Conservation (phyloP, 2,113 vertebrate genomes). For the Archocentrus centrarchus region DNA sequence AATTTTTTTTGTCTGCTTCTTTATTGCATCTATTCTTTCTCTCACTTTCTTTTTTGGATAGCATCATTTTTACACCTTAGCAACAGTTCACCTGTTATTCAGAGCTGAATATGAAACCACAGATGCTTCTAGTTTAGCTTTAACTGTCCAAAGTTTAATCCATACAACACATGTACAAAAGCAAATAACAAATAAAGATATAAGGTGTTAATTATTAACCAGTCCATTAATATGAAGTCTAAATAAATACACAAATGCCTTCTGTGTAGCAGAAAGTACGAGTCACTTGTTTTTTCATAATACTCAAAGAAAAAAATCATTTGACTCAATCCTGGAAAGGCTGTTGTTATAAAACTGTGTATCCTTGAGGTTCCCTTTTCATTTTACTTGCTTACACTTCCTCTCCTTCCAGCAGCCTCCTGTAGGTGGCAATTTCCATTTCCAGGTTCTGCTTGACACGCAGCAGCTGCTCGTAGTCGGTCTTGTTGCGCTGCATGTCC, state of each 20-base stretch:
- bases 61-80: background rate
- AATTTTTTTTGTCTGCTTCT: background rate
- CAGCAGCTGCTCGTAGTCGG: conserved; percentile 84
- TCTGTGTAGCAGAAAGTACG: background rate
- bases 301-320: background rate
- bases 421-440: conserved; percentile 86
- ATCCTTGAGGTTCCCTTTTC: background rate
- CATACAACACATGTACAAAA: fast-evolving
- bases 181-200: background rate
- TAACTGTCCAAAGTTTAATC: background rate
- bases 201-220: background rate
- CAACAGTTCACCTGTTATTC: background rate
- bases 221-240: fast-evolving
- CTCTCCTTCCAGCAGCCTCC: conserved; percentile 84
- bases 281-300: background rate
- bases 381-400: conserved; percentile 72
- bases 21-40: background rate
- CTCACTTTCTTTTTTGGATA: background rate
- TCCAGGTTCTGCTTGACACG: conserved; percentile 85
- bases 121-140: background rate
- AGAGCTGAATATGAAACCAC: background rate
- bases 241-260: background rate
- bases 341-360: background rate
- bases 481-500: conserved; percentile 83
- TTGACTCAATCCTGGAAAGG: background rate